Base-by-base conservation (phyloP, 2,888 invertebrate species). In the Chymomyza caudatula region DNA sequence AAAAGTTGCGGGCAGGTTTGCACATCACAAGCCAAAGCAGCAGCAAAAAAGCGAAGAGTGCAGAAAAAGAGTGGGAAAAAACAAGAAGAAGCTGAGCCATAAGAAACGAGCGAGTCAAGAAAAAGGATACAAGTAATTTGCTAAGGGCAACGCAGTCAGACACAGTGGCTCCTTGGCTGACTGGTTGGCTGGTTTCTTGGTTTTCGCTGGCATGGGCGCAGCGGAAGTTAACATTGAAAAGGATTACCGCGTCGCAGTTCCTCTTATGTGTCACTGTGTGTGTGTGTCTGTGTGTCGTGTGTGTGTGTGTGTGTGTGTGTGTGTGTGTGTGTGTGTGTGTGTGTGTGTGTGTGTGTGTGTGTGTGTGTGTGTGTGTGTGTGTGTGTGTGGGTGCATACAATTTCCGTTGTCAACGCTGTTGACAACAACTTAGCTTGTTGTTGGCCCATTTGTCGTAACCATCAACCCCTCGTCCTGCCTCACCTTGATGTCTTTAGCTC, bases 61-160 rank as follows among this genome's bases (percentile, higher is more conserved):
- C 43, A 54, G 52, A 63, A 55, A 53, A 57, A 61, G 61, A 20
- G 20, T 19, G 42, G 6, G 43, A 47, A 47, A 37, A 42, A 49
- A 54, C 11, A 11, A 49, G 20, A 0, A 4, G 47, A 17, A 17
- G 15, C 43, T 43, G 17, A 43, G 20, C 20, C 47, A 23, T 42
- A 67, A 65, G 74, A 76, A 83, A 71, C 77, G 77, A 73, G 74
- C 71, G 68, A 77, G 80, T 79, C 76, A 79, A 73, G 68, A 70
- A 77, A 85, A 85, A 80, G 86, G 87, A 85, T 82, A 82, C 83
- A 86, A 85, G 82, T 77, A 83, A 82, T 81, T 82, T 82, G 85
- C 86, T 76, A 64, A 71, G 67, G 86, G 86, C 85, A 76, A 81
- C 6, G n/a, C 37, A 25, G 29, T 11, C 15, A 43, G 25, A 23